Evolutionary conservation across 2,113 vertebrate species (phyloP), one percentile per base, ranked within the genome.

Genomic region (Pantherophis guttatus): DNA sequence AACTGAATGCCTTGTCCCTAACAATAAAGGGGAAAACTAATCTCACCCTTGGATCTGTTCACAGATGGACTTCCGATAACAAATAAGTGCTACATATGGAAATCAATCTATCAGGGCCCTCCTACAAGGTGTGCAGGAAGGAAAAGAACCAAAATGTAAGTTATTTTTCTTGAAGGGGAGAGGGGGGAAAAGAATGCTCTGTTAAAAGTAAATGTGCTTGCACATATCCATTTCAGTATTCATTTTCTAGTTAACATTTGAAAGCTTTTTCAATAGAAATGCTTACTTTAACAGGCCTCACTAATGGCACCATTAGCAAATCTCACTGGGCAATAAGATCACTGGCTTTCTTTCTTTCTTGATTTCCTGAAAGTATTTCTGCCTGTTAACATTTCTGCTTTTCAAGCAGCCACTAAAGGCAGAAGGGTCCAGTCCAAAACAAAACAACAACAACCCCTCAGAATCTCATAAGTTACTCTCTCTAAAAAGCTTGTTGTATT

Each of bases 21-120:
- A 97, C 95, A 97, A 96, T 96, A 93, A 95, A 96, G 96, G 93
- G 95, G 95, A 93, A 95, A 95, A 94, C 96, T 97, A 97, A 98
- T 97, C 96, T 97, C 95, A 89, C 5, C 0, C 0, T 53, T 97
- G 96, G 94, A 95, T 96, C 94, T 96, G 93, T 93, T 95, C 94
- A 94, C 96, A 94, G 94, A 96, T 81, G 96, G 96, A 96, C 94
- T 97, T 97, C 97, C 95, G 92, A 96, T 97, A 97, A 96, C 91
- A 97, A 97, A 96, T 94, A 95, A 91, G 91, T 81, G 59, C 75
- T 93, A 89, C 96, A 95, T n/a, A 97, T 94, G 95, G 92, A 95
- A 95, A 97, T 97, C 97, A 97, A 94, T 96, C 96, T 91, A 95
- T 95, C 70, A 96, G 92, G 48, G 86, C 95, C 94, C 94, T 95